Percentiles rank a stretch among this genome's conserved stretches.
These are phyloP conservation scores for Dioctria linearis DNA, from an alignment of 2,888 invertebrate genomes.

Conservation along the genomic window DNA sequence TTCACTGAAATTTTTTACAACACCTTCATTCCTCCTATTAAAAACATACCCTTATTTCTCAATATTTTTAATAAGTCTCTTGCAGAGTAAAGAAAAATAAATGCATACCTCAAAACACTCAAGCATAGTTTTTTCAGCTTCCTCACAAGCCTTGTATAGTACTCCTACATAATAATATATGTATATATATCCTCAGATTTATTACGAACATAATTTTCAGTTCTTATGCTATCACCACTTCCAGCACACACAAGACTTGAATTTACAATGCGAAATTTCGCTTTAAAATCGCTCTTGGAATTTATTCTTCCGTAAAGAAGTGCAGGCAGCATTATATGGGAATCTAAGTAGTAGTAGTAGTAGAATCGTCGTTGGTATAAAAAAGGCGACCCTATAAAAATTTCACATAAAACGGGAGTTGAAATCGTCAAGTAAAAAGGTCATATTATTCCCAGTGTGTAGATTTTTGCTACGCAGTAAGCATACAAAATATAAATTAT, in stretches of 20 bases:
- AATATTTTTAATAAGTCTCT: neutral
- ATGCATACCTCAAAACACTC: neutral
- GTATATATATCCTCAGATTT: constrained; percentile 16
- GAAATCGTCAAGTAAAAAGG: constrained; percentile 36
- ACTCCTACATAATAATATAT: neutral
- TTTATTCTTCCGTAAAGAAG: constrained; percentile 37
- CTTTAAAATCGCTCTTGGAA: constrained; percentile 19
- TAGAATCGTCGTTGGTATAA: neutral
- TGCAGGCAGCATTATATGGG: neutral
- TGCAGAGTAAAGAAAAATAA: neutral
- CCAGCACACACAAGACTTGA: constrained; percentile 29
- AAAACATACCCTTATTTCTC: neutral
- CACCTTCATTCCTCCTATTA: neutral
- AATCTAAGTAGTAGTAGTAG: too few species aligned
- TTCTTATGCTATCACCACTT: constrained; percentile 34
- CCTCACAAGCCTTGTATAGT: neutral
- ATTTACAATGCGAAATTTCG: constrained; percentile 34
- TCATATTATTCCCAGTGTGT: constrained; percentile 36
- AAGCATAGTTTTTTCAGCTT: neutral
- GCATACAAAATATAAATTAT: constrained; percentile 41
- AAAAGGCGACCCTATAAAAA: constrained; percentile 16
- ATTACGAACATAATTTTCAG: constrained; percentile 32
- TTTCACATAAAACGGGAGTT: constrained; percentile 15
- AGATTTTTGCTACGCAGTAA: constrained; percentile 30
- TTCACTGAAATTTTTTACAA: too few species aligned